Percentiles rank a stretch among this genome's conserved stretches.
These are phyloP conservation scores for Acrocyrtus sp. DNA, from an alignment of 2,888 invertebrate genomes.

Conservation along the genomic window DNA sequence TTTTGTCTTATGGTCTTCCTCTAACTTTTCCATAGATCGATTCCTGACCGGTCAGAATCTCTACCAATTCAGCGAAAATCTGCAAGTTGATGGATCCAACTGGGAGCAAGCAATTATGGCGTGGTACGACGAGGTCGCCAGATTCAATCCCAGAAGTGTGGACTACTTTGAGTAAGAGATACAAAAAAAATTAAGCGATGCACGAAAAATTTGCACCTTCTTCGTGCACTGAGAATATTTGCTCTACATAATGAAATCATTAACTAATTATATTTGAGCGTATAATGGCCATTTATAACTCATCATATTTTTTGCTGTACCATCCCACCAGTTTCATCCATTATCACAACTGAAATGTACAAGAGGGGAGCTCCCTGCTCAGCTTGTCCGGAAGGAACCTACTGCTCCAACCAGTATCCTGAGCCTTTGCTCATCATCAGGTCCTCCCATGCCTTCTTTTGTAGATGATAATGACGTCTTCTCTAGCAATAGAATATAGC, in stretches of 20 bases:
- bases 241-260: too few species aligned
- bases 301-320: too few species aligned
- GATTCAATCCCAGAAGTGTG: conserved; percentile 62
- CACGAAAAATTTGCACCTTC: too few species aligned
- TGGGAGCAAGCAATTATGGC: conserved; percentile 64
- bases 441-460: conserved; percentile 51
- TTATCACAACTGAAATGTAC: conserved; percentile 65
- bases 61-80: conserved; percentile 64
- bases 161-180: conserved; percentile 64
- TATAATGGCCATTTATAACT: too few species aligned
- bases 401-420: conserved; percentile 64
- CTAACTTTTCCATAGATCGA: conserved; percentile 72
- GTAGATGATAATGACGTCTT: conserved; percentile 39
- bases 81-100: conserved; percentile 60
- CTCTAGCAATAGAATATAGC: conserved; percentile 13
- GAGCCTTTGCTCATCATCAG: conserved; percentile 64
- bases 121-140: conserved; percentile 65
- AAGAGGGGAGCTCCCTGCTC: conserved; percentile 64
- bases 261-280: too few species aligned
- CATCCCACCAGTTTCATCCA: too few species aligned
- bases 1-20: too few species aligned
- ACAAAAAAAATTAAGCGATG: background rate
- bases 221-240: too few species aligned
- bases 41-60: conserved; percentile 89
- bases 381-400: conserved; percentile 64